Evolutionary conservation across 2,113 vertebrate species (phyloP).

Genomic region (Phaethon lepturus): DNA sequence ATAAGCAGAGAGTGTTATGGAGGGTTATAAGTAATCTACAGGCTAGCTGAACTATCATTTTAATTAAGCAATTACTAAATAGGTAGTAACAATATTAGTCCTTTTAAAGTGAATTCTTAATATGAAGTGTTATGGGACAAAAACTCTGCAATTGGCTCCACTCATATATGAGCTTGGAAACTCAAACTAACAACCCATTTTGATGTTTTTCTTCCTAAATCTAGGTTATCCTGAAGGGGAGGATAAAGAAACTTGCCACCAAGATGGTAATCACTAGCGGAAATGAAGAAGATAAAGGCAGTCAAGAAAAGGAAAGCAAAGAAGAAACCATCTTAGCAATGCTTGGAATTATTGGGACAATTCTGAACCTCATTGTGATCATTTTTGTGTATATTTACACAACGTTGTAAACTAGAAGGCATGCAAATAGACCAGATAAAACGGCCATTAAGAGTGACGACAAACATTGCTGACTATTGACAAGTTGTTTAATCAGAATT

Average conservation of each 20-base stretch:
- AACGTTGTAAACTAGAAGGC: slow-evolving; percentile 81
- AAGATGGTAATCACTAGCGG: slow-evolving; percentile 96
- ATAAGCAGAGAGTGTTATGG: background rate
- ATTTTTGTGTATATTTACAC: slow-evolving; percentile 99
- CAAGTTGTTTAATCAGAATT: slow-evolving; percentile 36
- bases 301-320: slow-evolving; percentile 93
- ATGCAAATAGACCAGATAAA: slow-evolving; percentile 34
- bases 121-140: background rate
- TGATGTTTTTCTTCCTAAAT: slow-evolving; percentile 52
- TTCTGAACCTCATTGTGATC: slow-evolving; percentile 95
- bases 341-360: slow-evolving; percentile 96
- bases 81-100: background rate
- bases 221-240: slow-evolving; percentile 86
- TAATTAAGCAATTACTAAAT: background rate
- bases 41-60: background rate
- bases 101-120: background rate
- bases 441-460: background rate
- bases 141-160: background rate
- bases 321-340: slow-evolving; percentile 96
- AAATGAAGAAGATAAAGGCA: slow-evolving; percentile 92
- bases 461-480: slow-evolving; percentile 46
- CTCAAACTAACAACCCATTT: background rate
- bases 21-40: background rate
- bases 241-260: slow-evolving; percentile 87
- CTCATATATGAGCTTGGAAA: background rate